A percentile compares a stretch with the other conserved stretches of the same genome.
These are phyloP conservation scores for Momotus momota DNA, from an alignment of 2,797 vertebrate genomes.

Conservation along the genomic window DNA sequence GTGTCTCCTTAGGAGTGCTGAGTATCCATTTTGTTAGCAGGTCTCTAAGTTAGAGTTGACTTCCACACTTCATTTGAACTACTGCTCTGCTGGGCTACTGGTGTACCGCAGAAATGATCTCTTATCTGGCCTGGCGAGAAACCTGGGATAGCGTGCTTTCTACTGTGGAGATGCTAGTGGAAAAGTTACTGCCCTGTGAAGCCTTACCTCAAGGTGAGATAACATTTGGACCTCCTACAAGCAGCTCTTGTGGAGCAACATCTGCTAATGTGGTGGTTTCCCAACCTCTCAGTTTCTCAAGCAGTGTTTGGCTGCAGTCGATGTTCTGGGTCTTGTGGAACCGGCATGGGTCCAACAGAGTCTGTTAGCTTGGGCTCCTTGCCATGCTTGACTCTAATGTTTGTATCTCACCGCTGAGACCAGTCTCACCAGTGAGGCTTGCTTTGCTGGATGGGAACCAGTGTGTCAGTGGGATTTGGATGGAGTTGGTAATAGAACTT, in stretches of 20 bases:
- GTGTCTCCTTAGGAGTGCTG: neutral
- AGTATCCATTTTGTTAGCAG: neutral
- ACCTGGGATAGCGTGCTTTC: neutral
- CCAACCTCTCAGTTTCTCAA: slow-evolving; percentile 59
- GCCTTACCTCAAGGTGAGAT: slow-evolving; percentile 57
- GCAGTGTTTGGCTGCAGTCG: slow-evolving; percentile 17
- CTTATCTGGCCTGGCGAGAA: slow-evolving; percentile 3
- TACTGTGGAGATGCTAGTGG: neutral
- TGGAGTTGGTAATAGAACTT: slow-evolving; percentile 32
- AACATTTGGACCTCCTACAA: slow-evolving; percentile 63
- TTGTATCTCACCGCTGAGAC: slow-evolving; percentile 50
- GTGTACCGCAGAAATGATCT: neutral
- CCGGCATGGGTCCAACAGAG: slow-evolving; percentile 30
- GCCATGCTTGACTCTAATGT: slow-evolving; percentile 24
- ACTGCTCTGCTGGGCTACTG: neutral
- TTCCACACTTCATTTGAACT: neutral
- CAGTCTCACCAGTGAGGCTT: slow-evolving; percentile 65
- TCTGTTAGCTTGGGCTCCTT: slow-evolving; percentile 68
- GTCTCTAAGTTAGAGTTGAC: neutral
- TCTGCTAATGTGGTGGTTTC: slow-evolving; percentile 68
- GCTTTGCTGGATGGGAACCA: slow-evolving; percentile 62
- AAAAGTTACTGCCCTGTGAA: neutral
- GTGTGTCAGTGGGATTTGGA: slow-evolving; percentile 37
- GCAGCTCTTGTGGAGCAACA: slow-evolving; percentile 47
- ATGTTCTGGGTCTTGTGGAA: slow-evolving; percentile 53